Percentiles rank a stretch among this genome's conserved stretches.
Conservation (phyloP, 2,113 vertebrate species). For the Cyprinodon tularosa region DNA sequence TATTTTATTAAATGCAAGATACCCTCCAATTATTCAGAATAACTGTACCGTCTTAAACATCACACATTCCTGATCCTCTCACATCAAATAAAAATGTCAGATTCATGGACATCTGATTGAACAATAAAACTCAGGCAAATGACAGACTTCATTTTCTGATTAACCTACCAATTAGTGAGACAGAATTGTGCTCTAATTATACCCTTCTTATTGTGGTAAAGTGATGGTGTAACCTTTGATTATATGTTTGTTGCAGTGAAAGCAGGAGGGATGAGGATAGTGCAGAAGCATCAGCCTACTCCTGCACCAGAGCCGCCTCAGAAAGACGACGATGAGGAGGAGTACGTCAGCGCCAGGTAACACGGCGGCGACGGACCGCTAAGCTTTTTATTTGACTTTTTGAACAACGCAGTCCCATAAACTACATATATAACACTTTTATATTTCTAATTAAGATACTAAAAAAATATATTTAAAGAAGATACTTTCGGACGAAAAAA, state of each 20-base stretch:
- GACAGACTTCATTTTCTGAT: not conserved
- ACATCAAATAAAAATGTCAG: not conserved
- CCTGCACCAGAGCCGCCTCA: constrained; percentile 83
- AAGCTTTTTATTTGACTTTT: not conserved
- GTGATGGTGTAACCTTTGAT: constrained; percentile 1
- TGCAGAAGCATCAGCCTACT: constrained; percentile 90
- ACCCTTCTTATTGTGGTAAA: not conserved
- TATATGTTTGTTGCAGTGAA: constrained; percentile 84
- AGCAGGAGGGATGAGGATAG: constrained; percentile 96
- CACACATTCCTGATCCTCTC: too few species aligned
- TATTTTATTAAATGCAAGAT: too few species aligned
- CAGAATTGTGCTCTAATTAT: not conserved
- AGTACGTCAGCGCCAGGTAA: constrained; percentile 91
- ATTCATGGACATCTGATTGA: not conserved
- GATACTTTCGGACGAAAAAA: too few species aligned
- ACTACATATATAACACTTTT: too few species aligned
- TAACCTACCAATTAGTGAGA: not conserved
- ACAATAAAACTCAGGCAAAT: not conserved
- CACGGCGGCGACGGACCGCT: not conserved
- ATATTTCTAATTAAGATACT: too few species aligned
- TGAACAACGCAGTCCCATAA: too few species aligned
- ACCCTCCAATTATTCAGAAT: too few species aligned
- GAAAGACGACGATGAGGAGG: constrained; percentile 88
- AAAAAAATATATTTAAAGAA: too few species aligned
- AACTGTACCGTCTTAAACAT: too few species aligned